Evolutionary conservation across 2,113 vertebrate genomes (phyloP).

Genomic region (Fregata magnificens): DNA sequence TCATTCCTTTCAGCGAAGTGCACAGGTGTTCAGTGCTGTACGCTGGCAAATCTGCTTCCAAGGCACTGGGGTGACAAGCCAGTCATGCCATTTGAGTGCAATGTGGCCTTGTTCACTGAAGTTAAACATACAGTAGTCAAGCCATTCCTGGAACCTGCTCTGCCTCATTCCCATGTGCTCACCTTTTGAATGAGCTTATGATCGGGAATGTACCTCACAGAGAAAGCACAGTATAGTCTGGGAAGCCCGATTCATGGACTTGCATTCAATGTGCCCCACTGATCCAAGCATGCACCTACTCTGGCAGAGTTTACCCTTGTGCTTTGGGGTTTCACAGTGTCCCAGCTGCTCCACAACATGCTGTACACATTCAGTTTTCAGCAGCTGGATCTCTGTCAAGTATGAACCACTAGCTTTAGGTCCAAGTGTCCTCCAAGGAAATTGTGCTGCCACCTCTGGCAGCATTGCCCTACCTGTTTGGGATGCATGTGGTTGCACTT

Average conservation of each 20-base stretch:
- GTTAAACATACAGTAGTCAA: background rate
- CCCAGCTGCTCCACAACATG: background rate
- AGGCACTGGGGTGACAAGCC: background rate
- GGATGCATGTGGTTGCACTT: slow-evolving; percentile 56
- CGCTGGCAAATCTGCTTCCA: background rate
- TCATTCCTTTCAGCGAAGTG: background rate
- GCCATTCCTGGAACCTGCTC: background rate
- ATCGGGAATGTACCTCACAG: background rate
- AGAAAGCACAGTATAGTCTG: background rate
- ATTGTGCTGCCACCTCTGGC: background rate
- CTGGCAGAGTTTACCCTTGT: background rate
- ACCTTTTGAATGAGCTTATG: background rate
- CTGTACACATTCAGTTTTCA: background rate
- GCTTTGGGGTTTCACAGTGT: background rate
- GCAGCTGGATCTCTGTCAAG: background rate
- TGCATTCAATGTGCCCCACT: background rate
- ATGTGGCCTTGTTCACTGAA: background rate
- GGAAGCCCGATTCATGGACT: background rate
- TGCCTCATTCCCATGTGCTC: background rate
- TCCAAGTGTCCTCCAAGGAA: background rate
- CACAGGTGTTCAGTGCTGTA: background rate
- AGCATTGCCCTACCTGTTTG: slow-evolving; percentile 56
- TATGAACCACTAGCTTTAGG: background rate
- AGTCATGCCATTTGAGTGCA: background rate
- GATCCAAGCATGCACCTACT: background rate